These are phyloP conservation scores for Tetragonula carbonaria DNA, from an alignment of 2,888 invertebrate species.

Conservation along the genomic window DNA sequence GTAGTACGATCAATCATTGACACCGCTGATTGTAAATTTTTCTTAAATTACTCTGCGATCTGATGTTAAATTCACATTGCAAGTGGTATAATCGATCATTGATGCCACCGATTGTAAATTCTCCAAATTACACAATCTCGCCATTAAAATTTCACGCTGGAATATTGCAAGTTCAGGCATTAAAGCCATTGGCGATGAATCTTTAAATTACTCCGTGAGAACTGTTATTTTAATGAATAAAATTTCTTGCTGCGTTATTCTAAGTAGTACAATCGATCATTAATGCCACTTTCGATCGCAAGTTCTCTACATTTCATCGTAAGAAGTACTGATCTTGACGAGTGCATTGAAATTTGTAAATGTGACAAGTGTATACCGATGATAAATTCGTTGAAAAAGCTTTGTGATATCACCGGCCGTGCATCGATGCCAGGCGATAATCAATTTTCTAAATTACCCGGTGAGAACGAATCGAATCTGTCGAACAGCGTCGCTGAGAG, in stretches of 20 bases:
- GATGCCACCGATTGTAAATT: background rate
- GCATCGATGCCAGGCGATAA: background rate
- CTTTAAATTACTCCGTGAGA: background rate
- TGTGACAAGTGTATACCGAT: too few species aligned
- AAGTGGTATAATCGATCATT: background rate
- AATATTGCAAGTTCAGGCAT: background rate
- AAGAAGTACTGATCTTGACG: too few species aligned
- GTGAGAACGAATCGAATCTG: background rate
- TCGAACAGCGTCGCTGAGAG: background rate
- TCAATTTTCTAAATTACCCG: background rate
- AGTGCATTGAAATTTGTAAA: too few species aligned
- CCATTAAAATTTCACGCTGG: too few species aligned
- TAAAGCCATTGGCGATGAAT: background rate
- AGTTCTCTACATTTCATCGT: too few species aligned
- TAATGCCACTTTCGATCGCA: too few species aligned
- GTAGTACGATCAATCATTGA: background rate
- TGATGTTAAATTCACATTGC: background rate
- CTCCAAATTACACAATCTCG: background rate
- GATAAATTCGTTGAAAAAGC: too few species aligned
- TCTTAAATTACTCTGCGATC: background rate
- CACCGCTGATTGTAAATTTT: background rate
- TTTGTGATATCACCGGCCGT: background rate
- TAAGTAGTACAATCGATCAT: background rate
- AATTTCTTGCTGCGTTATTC: background rate
- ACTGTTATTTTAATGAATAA: background rate